Evolutionary conservation across 2,888 invertebrate species (phyloP).

Genomic region (Andricus quercusramuli): DNA sequence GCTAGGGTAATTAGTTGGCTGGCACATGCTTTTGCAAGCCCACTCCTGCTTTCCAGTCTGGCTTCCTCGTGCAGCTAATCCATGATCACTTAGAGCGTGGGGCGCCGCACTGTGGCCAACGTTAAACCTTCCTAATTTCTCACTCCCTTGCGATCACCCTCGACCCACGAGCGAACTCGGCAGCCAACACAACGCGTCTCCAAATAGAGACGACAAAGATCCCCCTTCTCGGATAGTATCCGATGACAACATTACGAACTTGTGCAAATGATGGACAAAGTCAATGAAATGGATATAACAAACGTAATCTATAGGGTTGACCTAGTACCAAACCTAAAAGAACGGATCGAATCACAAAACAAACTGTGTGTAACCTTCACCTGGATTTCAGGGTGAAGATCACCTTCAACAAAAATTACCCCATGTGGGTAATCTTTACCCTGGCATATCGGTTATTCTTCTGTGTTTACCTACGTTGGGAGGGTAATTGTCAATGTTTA

Average conservation of each 20-base stretch:
- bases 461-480: too few species aligned
- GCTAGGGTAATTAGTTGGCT: conserved; percentile 64
- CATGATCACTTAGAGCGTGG: conserved; percentile 69
- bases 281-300: neutral
- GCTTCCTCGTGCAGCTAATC: conserved; percentile 67
- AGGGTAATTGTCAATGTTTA: too few species aligned
- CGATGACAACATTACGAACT: conserved; percentile 9
- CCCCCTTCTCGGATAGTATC: neutral
- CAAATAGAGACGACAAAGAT: neutral
- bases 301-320: too few species aligned
- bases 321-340: too few species aligned
- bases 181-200: conserved; percentile 14
- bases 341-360: too few species aligned
- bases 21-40: conserved; percentile 61
- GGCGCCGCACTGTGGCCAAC: conserved; percentile 69
- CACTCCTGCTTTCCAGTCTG: conserved; percentile 22
- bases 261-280: neutral
- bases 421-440: too few species aligned
- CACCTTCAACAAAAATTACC: too few species aligned
- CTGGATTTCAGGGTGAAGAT: too few species aligned
- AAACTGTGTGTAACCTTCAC: too few species aligned
- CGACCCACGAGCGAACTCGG: conserved; percentile 50
- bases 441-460: too few species aligned
- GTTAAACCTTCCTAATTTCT: conserved; percentile 66
- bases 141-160: conserved; percentile 54